Evolutionary conservation across 2,888 invertebrate genomes (phyloP), one percentile per base, ranked within the genome.

Genomic region (Coremacera marginata): DNA sequence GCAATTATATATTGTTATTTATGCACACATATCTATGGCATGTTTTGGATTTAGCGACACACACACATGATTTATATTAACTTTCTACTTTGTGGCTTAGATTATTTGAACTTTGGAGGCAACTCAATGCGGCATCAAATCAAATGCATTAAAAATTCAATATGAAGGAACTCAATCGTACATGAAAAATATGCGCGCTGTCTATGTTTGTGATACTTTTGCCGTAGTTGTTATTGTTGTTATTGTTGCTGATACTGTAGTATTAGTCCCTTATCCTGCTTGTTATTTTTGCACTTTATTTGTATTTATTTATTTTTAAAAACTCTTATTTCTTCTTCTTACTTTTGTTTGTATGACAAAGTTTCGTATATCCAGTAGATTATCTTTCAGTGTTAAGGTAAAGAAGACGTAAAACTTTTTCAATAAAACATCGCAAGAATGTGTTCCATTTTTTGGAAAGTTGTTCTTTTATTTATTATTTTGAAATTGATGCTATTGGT

Each of bases 81-180:
- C 55, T 55, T 65, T 34, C 16, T 27, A 34, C 31, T 34, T 65
- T 27, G 31, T 34, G 14, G 63, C 37, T 65, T 19, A 65, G 34
- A 27, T 34, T 65, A 37, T 34, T 65, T 65, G 63, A 65, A 31
- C 63, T 65, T 55, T 55, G n/a, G 3, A n/a, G 37, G 37, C 37
- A 14, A 44, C 14, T 27, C 27, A 22, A 60, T 27, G 60, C 22
- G 22, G 27, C 60, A 60, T 65, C 19, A 34, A 65, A 27, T 27
- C 25, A 65, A 65, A 65, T 65, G 63, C 63, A 65, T 65, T 65
- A 65, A 65, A 65, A 65, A 65, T 65, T 65, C 34, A 31, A 65
- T 27, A 65, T n/a, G 16, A 14, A 22, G 19, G 3, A 55, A 55
- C 55, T 55, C 55, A 19, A 55, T 55, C 55, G 55, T 9, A 55